Evolutionary conservation across 2,797 vertebrate species (phyloP).

Genomic region (Poeciliopsis infans): DNA sequence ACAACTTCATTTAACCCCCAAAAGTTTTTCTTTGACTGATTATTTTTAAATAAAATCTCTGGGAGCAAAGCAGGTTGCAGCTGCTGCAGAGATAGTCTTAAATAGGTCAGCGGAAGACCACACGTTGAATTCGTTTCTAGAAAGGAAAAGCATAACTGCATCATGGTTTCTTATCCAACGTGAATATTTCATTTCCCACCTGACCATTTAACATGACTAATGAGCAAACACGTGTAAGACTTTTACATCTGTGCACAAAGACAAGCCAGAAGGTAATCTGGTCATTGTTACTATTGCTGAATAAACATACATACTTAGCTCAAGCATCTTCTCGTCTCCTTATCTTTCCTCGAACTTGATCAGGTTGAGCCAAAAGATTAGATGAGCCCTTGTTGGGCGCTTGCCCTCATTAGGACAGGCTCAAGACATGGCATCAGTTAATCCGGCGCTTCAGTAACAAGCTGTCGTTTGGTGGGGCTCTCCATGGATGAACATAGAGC

Average conservation of each 20-base stretch:
- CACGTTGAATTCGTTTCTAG: background rate
- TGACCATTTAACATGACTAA: conserved; percentile 7
- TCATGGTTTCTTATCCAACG: conserved; percentile 20
- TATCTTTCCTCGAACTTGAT: conserved; percentile 44
- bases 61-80: conserved; percentile 23
- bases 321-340: conserved; percentile 27
- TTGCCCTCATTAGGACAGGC: conserved; percentile 41
- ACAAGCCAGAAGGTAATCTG: conserved; percentile 13
- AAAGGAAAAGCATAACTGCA: conserved; percentile 11
- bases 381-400: conserved; percentile 21
- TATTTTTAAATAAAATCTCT: conserved; percentile 41
- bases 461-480: conserved; percentile 53
- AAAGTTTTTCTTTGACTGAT: conserved; percentile 11
- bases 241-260: conserved; percentile 10
- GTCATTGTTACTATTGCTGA: conserved; percentile 15
- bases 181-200: conserved; percentile 24
- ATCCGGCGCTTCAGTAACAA: conserved; percentile 74
- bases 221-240: background rate
- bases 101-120: background rate
- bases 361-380: conserved; percentile 63
- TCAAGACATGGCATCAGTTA: conserved; percentile 67
- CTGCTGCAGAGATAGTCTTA: conserved; percentile 16
- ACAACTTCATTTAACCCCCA: conserved; percentile 12
- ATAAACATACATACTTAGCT: conserved; percentile 17
- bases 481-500: conserved; percentile 27